These are phyloP conservation scores for Plodia interpunctella DNA, from an alignment of 1,140 invertebrate species.

Conservation along the genomic window DNA sequence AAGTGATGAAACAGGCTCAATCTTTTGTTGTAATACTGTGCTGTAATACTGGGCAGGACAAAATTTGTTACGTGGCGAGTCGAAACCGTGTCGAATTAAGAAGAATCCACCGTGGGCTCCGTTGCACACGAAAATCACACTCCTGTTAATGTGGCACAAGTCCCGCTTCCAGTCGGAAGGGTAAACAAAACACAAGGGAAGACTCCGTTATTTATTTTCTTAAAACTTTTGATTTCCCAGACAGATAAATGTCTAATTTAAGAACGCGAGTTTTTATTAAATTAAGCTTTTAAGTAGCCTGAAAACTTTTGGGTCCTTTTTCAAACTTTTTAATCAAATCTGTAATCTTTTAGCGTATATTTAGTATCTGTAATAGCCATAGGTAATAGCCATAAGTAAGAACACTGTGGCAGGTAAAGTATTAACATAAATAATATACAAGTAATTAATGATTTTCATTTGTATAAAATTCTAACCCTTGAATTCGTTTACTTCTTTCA, in stretches of 20 bases:
- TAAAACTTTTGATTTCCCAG: conserved; percentile 16
- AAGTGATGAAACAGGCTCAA: too few relatives aligned
- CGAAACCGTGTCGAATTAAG: not conserved
- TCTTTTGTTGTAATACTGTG: too few relatives aligned
- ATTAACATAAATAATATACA: not conserved
- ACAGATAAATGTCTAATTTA: conserved; percentile 17
- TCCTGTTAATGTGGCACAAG: conserved; percentile 55
- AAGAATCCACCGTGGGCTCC: not conserved
- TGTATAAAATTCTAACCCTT: too few relatives aligned
- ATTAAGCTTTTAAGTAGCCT: conserved; percentile 9
- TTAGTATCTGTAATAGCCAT: conserved; percentile 1
- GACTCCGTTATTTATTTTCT: conserved; percentile 20
- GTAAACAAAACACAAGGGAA: conserved; percentile 28
- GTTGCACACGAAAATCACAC: conserved; percentile 28
- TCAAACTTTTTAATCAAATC: conserved; percentile 12
- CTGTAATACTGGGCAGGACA: too few relatives aligned
- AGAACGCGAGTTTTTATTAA: conserved; percentile 14
- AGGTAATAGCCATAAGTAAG: too few relatives aligned
- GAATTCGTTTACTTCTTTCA: too few relatives aligned
- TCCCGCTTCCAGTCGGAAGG: conserved; percentile 29
- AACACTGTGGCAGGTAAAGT: too few relatives aligned
- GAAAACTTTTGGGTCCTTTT: conserved; percentile 9
- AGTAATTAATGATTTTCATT: not conserved
- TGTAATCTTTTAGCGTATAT: conserved; percentile 1
- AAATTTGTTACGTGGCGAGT: not conserved